Percentiles rank a stretch among this genome's conserved stretches.
Conservation (phyloP, 1,140 invertebrate genomes). For the Oreohelix idahoensis region DNA sequence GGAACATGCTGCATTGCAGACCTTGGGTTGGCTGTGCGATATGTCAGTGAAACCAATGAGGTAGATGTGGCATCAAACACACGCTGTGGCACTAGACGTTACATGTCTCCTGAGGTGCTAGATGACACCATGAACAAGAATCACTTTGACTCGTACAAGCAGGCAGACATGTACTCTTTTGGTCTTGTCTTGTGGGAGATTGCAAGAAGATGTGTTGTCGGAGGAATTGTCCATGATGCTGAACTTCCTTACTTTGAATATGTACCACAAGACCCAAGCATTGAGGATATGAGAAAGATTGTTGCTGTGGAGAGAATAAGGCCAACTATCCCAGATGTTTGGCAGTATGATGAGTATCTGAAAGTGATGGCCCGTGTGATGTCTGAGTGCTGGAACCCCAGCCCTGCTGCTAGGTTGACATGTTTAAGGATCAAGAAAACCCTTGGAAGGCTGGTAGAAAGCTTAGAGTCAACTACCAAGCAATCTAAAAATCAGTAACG, state of each 20-base stretch:
- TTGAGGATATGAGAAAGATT: constrained; percentile 93
- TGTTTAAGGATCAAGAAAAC: constrained; percentile 94
- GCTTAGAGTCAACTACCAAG: constrained; percentile 21
- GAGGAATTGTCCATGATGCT: constrained; percentile 81
- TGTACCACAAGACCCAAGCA: constrained; percentile 89
- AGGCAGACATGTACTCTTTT: too few relatives aligned
- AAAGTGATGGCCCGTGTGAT: constrained; percentile 84
- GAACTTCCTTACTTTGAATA: constrained; percentile 90
- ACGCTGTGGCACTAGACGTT: constrained; percentile 82
- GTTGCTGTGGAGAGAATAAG: constrained; percentile 86
- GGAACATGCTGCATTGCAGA: constrained; percentile 94
- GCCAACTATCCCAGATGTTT: constrained; percentile 83
- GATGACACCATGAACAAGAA: constrained; percentile 85
- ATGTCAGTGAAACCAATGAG: constrained; percentile 37
- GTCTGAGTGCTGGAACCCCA: constrained; percentile 93
- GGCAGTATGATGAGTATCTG: constrained; percentile 80
- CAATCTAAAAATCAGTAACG: background rate
- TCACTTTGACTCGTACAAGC: constrained; percentile 95
- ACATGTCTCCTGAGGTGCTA: constrained; percentile 92
- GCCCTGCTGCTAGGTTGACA: constrained; percentile 89
- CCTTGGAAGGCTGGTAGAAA: constrained; percentile 74
- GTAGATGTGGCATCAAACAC: constrained; percentile 71
- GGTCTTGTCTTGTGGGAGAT: too few relatives aligned
- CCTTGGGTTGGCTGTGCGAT: constrained; percentile 78
- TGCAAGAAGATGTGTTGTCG: constrained; percentile 62